Percentiles rank a stretch among this genome's conserved stretches.
Conservation (phyloP, 2,113 vertebrate species). For the Chloroceryle aenea region DNA sequence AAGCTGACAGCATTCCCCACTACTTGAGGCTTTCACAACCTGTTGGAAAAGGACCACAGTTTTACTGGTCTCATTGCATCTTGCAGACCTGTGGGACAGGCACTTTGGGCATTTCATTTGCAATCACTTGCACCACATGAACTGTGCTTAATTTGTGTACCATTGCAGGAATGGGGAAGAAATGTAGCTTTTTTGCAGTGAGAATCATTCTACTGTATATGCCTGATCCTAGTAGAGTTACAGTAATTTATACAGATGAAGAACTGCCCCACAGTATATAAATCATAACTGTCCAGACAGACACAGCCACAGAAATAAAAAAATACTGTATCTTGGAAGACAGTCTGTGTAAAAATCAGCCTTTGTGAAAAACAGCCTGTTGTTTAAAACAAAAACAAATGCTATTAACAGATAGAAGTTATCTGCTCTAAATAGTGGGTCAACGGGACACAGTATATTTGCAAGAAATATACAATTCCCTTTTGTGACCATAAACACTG, state of each 20-base stretch:
- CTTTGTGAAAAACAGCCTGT: neutral
- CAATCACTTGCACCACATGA: neutral
- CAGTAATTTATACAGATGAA: neutral
- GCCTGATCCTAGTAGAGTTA: neutral
- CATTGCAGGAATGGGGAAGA: accelerated
- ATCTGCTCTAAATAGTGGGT: slow-evolving; percentile 41
- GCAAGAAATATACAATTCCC: slow-evolving; percentile 49
- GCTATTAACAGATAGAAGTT: neutral
- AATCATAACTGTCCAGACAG: neutral
- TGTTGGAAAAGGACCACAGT: neutral
- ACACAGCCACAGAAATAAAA: neutral
- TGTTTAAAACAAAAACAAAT: neutral
- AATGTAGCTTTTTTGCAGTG: neutral
- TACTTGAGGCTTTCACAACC: accelerated
- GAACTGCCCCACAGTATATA: neutral
- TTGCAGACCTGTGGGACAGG: neutral
- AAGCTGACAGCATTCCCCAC: neutral
- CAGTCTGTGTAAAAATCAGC: neutral
- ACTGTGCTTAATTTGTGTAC: neutral
- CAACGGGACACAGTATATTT: slow-evolving; percentile 40
- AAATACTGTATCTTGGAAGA: neutral
- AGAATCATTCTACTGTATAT: neutral
- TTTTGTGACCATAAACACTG: slow-evolving; percentile 64
- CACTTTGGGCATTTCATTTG: neutral
- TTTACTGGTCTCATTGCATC: accelerated